Base-by-base conservation (phyloP, 2,113 vertebrate species). In the Corythornis vintsioides region DNA sequence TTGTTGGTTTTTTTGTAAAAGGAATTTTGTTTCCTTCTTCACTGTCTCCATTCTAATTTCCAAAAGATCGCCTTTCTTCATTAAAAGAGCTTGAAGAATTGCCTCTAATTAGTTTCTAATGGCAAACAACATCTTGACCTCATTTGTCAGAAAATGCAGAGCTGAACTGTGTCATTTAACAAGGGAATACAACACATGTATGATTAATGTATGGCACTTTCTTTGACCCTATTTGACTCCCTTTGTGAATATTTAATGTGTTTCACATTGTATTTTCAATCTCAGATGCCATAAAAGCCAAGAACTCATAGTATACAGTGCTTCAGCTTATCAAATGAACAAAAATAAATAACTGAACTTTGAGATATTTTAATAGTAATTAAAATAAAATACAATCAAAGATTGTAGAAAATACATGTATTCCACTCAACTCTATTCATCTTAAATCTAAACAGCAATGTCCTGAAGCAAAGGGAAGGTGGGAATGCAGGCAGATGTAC, bases 121-220 rank as follows among this genome's bases (percentile, higher is more conserved):
- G 10, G 47, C 86, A 89, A 94, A 85, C 78, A 92, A 52, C 94
- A 96, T 94, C 78, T 95, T 96, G 96, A 93, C 90, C 89, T 96
- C 90, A 91, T 96, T 96, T 95, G 84, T 95, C 63, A 93, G 86
- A 93, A 95, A 92, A 87, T 61, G 64, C 50, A 52, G 56, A 91
- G 57, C 87, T 92, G 72, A 90, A 85, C 40, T 90, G 9, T 94
- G 67, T 77, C 52, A 82, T 91, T 93, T 91, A 92, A 80, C 95
- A 96, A 86, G 94, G 95, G 92, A 95, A 97, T 91, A 89, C 87
- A 48, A 77, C 79, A 90, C 15, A 70, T 90, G 59, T 95, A 94
- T 95, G 91, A 97, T 95, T 96, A 94, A 96, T 96, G 84, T 86
- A 88, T 72, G 67, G 73, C 79, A 96, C 93, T 96, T 91, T 86